phyloP scores from a whole-genome alignment of 2,888 invertebrate species.

The Lithophane semibrunnea region DNA sequence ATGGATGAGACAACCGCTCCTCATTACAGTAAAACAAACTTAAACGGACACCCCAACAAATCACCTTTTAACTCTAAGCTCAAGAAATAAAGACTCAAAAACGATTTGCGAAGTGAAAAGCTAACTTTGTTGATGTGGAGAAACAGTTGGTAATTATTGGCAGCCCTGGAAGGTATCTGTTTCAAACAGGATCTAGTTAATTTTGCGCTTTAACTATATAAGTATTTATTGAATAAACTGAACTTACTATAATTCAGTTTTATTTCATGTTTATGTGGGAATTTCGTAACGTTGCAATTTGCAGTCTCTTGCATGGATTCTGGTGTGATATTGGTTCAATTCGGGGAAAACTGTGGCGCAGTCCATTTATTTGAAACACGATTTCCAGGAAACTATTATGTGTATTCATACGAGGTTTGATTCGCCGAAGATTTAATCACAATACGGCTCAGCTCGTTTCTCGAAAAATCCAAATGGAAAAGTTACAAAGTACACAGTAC shows the following conservation, averaged over 20 bases:
- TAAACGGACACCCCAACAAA: constrained; percentile 53
- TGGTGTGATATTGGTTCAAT: background rate
- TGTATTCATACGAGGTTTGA: background rate
- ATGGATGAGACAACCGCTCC: constrained; percentile 77
- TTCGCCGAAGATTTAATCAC: background rate
- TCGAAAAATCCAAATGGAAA: background rate
- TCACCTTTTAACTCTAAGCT: constrained; percentile 51
- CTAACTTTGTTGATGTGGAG: constrained; percentile 55
- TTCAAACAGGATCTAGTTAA: constrained; percentile 63
- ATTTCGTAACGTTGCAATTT: background rate
- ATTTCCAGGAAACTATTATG: background rate
- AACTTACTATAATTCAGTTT: constrained; percentile 41
- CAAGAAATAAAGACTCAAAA: constrained; percentile 33
- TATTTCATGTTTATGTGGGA: constrained; percentile 27
- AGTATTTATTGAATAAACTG: constrained; percentile 57
- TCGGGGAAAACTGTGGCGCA: background rate
- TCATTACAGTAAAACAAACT: constrained; percentile 76
- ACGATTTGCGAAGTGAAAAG: background rate
- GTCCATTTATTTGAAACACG: background rate
- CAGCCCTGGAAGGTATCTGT: constrained; percentile 71
- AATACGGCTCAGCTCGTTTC: background rate
- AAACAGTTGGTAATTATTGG: constrained; percentile 77
- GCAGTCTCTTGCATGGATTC: background rate
- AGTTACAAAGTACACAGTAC: background rate
- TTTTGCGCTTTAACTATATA: constrained; percentile 59